Evolutionary conservation across 2,113 vertebrate genomes (phyloP), one percentile per base, ranked within the genome.

Genomic region (Halichoerus grypus): DNA sequence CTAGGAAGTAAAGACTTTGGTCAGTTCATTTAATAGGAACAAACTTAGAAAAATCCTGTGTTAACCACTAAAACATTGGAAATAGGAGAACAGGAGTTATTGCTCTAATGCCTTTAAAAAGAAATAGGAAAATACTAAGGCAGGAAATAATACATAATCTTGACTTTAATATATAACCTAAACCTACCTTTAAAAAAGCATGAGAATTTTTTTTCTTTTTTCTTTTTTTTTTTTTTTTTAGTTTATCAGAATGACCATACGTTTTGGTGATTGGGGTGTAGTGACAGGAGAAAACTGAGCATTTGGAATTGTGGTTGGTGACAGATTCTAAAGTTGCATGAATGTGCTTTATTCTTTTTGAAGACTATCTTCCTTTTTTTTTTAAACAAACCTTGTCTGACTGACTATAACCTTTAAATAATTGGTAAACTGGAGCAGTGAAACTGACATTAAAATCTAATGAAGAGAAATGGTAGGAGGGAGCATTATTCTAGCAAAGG

Each of bases 391-490:
- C n/a, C 84, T 89, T 96, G 81, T 93, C 94, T 98, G 97, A 97
- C 93, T 96, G 98, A 98, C 95, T 97, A 94, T 98, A 98, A 98
- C 97, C 98, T 98, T 98, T 98, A 98, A 95, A 93, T 98, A 98
- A 98, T 97, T 98, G 96, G 97, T 96, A 95, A 98, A 93, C 85
- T 76, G 74, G 79, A 97, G n/a, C 67, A 46, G 59, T 67, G 77
- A 83, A 88, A 94, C 94, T 96, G 97, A 97, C 97, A 91, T 94
- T 93, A 97, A 91, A 96, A 91, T 83, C 97, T 93, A 88, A 57
- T 87, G 91, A 98, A 94, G 81, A 95, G 96, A 91, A 21, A 67
- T 77, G 76, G 88, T 94, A 95, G 79, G 36, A 82, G 46, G 85
- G 63, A 87, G 22, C 36, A 22, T 79, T 61, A 10, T 49, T 84